Evolutionary conservation across 2,888 invertebrate genomes (phyloP).

Genomic region (Tetragonula carbonaria): DNA sequence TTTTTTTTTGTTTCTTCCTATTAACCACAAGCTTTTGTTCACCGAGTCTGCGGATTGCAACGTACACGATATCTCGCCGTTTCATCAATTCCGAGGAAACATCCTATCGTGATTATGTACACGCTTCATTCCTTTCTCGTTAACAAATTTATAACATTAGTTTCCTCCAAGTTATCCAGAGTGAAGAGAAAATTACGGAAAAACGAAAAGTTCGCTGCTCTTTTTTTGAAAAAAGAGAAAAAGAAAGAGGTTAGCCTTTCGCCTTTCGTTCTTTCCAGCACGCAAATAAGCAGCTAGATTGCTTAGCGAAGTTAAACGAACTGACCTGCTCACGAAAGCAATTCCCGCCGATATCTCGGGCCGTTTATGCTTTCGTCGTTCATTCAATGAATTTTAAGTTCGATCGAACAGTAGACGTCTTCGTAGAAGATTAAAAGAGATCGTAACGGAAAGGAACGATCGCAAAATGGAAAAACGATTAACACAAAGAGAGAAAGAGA

Average conservation of each 20-base stretch:
- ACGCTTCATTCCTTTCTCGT: neutral
- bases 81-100: neutral
- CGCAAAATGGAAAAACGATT: neutral
- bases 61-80: neutral
- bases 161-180: neutral
- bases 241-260: slow-evolving; percentile 1
- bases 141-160: too few relatives aligned
- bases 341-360: slow-evolving; percentile 28
- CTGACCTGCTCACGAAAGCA: slow-evolving; percentile 13
- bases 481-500: neutral
- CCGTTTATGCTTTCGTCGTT: slow-evolving; percentile 31
- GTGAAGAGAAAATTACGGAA: neutral
- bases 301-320: slow-evolving; percentile 37
- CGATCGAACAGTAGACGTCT: slow-evolving; percentile 19
- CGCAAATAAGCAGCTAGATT: slow-evolving; percentile 40
- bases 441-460: slow-evolving; percentile 1
- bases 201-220: neutral
- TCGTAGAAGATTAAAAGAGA: slow-evolving; percentile 22
- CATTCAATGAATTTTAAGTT: slow-evolving; percentile 38
- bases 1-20: neutral
- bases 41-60: neutral
- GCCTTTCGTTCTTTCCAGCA: slow-evolving; percentile 24
- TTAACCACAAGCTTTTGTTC: neutral
- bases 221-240: neutral
- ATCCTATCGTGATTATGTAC: too few relatives aligned